Evolutionary conservation across 2,113 vertebrate species (phyloP).

Genomic region (Emydocephalus ijimae): DNA sequence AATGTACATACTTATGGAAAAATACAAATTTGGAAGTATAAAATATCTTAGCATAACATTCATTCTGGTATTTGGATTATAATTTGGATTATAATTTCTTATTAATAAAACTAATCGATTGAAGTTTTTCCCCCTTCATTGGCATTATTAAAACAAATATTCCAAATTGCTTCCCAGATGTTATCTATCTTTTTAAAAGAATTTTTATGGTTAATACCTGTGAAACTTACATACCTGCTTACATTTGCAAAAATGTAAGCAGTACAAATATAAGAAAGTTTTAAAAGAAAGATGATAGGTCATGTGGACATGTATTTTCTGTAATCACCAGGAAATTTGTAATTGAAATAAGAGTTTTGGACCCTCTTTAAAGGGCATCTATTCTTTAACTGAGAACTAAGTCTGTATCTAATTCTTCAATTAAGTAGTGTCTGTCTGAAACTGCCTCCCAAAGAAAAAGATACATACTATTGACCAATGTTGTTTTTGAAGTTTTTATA

Average conservation of each 20-base stretch:
- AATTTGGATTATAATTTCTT: slow-evolving; percentile 5
- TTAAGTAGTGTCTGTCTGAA: too few relatives aligned
- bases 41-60: slow-evolving; percentile 14
- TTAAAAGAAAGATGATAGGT: not conserved
- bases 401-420: not conserved
- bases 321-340: not conserved
- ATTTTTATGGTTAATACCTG: not conserved
- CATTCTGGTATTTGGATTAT: not conserved
- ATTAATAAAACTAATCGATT: slow-evolving; percentile 5
- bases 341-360: not conserved
- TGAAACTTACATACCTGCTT: not conserved
- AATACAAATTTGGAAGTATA: slow-evolving; percentile 9
- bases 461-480: not conserved
- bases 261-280: not conserved
- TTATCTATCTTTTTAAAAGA: not conserved
- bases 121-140: slow-evolving; percentile 21
- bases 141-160: slow-evolving; percentile 11
- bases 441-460: not conserved
- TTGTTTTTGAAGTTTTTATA: not conserved
- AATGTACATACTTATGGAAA: slow-evolving; percentile 19
- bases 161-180: not conserved
- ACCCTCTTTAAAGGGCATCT: not conserved
- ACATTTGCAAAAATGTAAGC: not conserved
- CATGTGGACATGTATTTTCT: not conserved
- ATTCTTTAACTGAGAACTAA: not conserved